A percentile compares a stretch with the other conserved stretches of the same genome.
phyloP scores from a whole-genome alignment of 2,113 vertebrate genomes.

The Phodopus roborovskii region DNA sequence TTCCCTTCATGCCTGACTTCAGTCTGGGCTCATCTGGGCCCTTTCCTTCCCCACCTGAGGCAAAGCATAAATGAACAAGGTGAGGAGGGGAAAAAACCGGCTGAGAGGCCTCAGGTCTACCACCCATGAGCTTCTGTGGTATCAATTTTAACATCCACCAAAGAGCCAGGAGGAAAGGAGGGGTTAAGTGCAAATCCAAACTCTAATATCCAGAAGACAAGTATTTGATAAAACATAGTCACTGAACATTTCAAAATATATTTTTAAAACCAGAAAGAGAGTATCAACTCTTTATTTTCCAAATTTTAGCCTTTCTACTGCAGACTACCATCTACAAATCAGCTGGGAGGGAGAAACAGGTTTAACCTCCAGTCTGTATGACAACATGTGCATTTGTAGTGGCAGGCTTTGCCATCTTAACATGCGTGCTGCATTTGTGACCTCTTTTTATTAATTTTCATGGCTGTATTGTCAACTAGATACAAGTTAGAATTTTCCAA shows the following conservation, averaged over 20 bases:
- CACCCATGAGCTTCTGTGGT: neutral
- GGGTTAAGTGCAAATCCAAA: neutral
- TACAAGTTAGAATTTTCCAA: neutral
- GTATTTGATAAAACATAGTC: neutral
- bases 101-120: neutral
- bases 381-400: fast-evolving
- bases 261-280: neutral
- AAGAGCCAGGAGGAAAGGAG: neutral
- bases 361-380: neutral
- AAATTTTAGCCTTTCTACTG: neutral
- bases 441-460: neutral
- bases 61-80: constrained; percentile 40
- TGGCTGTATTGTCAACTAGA: neutral
- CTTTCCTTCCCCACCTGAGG: constrained; percentile 25
- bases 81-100: neutral
- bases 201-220: neutral
- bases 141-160: constrained; percentile 21
- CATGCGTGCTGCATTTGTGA: neutral
- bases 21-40: neutral
- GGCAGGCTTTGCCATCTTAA: neutral
- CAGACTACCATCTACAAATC: neutral
- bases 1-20: constrained; percentile 45
- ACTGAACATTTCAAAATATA: neutral
- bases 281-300: neutral
- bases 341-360: fast-evolving